Evolutionary conservation across 1,140 invertebrate genomes (phyloP).

Genomic region (Babylonia areolata): DNA sequence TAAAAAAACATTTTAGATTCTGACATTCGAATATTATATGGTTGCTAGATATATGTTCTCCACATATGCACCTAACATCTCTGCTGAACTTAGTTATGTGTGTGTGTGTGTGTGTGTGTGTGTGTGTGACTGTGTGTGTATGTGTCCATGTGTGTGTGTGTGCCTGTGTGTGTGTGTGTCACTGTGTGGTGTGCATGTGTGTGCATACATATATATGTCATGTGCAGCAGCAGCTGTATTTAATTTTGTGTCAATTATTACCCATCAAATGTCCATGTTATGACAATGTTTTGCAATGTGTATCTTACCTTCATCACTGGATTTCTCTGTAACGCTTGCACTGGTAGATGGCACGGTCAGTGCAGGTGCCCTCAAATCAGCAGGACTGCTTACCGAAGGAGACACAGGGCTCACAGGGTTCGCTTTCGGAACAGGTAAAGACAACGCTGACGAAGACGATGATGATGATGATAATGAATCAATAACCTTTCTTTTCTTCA

Average conservation of each 20-base stretch:
- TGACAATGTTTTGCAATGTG: too few species aligned
- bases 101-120: not conserved
- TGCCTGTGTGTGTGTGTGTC: not conserved
- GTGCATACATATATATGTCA: not conserved
- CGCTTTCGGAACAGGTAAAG: slow-evolving; percentile 20
- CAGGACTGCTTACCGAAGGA: not conserved
- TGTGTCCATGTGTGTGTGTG: not conserved
- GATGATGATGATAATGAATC: slow-evolving; percentile 2
- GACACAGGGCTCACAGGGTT: slow-evolving; percentile 5
- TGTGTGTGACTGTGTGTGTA: not conserved
- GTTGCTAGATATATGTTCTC: too few species aligned
- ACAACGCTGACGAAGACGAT: slow-evolving; percentile 1
- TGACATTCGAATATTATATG: too few species aligned
- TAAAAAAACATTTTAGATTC: too few species aligned
- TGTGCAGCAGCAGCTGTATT: not conserved
- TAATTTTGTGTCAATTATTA: too few species aligned
- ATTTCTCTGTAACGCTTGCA: not conserved
- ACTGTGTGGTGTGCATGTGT: not conserved
- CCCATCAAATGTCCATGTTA: too few species aligned
- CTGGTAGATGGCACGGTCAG: not conserved
- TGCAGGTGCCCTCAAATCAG: not conserved
- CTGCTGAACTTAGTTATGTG: too few species aligned
- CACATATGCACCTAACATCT: too few species aligned
- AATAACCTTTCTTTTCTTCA: slow-evolving; percentile 44
- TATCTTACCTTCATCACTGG: not conserved